These are phyloP conservation scores for Gallinago undulata DNA, from an alignment of 2,113 vertebrate species.

Conservation along the genomic window DNA sequence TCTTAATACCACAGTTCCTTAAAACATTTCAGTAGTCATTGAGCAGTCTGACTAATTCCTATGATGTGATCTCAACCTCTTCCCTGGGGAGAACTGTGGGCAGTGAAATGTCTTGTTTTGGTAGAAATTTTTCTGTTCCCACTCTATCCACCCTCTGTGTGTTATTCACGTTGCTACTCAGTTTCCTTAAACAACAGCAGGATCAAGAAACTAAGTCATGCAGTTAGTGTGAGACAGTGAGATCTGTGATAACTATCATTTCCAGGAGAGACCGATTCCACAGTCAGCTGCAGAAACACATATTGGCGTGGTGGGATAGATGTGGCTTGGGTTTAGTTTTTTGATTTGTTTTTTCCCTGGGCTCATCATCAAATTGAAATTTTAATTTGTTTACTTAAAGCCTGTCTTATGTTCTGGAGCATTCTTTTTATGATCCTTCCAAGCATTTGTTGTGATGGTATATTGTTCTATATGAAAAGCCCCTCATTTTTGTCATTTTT, in stretches of 20 bases:
- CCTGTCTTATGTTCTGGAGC: background rate
- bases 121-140: background rate
- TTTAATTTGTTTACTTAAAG: background rate
- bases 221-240: background rate
- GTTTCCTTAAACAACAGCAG: background rate
- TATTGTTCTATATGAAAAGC: background rate
- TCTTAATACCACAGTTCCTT: background rate
- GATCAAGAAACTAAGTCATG: background rate
- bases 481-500: background rate
- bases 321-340: background rate
- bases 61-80: background rate
- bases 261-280: background rate
- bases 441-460: background rate
- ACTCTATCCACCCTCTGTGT: background rate
- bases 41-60: background rate
- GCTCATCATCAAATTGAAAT: background rate
- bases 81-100: background rate
- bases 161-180: background rate
- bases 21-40: background rate
- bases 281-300: background rate
- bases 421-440: background rate
- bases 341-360: background rate
- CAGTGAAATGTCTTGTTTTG: slow-evolving; percentile 17
- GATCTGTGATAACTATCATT: background rate
- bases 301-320: background rate